Base-by-base conservation (phyloP, 2,113 vertebrate species). In the Lasiurus borealis region DNA sequence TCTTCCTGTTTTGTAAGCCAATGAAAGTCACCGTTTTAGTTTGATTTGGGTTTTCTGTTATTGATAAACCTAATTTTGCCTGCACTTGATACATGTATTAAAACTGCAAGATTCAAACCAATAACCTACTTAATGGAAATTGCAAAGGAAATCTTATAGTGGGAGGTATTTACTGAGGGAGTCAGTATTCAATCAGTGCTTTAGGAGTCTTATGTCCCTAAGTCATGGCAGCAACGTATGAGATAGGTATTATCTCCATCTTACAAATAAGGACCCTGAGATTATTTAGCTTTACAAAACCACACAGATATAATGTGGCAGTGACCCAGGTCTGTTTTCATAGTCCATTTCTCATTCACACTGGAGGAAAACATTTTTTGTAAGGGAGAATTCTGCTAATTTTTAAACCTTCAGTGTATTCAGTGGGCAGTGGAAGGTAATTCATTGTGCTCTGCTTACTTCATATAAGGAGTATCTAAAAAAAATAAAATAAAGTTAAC, bases 91-190 rank as follows among this genome's bases (percentile, higher is more conserved):
- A 78, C 14, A 71, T 57, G 2, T 82, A 66, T 54, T 95, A 71
- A 62, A 82, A 85, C 25, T 25, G 52, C 6, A 86, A 78, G 64
- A 75, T 88, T 93, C 71, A 95, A 90, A 48, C 25, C 29, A 81
- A 36, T 64, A 84, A 27, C 34, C 8, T 73, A 54, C 27, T 89
- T 85, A 68, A 72, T 76, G 66, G 18, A 93, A 92, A 87, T 72
- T 64, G 6, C 18, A 78, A 89, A 95, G 40, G 76, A 69, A 96
- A 68, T 85, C 21, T 14, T 31, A 0, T 81, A 46, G 4, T 87
- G 21, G 23, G 36, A 96, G 89, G 44, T 92, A 50, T 78, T 88
- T 88, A 69, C 27, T 34, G 29, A 86, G 15, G 3, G 9, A 25
- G 3, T 95, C 36, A 71, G 46, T 80, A 71, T 92, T 83, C 54